A percentile compares a stretch with the other conserved stretches of the same genome.
These are phyloP conservation scores for Crax fasciolata DNA, from an alignment of 2,797 vertebrate genomes.

Conservation along the genomic window DNA sequence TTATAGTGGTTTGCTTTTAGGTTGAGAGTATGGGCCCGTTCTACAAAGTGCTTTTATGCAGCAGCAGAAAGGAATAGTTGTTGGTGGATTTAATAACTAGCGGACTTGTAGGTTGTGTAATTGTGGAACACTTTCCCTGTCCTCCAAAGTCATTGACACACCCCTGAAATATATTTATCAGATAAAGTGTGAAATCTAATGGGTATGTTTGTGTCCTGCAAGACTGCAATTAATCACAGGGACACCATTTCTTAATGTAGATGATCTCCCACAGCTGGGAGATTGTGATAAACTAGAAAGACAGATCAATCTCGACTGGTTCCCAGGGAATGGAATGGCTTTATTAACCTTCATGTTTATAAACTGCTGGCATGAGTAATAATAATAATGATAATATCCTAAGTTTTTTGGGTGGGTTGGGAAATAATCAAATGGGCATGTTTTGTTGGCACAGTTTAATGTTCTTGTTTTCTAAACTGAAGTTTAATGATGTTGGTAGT, in stretches of 20 bases:
- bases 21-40: neutral
- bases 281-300: conserved; percentile 37
- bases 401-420: neutral
- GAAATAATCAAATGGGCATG: neutral
- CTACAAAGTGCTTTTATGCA: neutral
- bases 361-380: conserved; percentile 32
- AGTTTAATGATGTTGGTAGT: neutral
- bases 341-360: conserved; percentile 57
- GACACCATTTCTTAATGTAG: neutral
- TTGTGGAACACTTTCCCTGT: neutral
- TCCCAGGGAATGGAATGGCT: conserved; percentile 18
- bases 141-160: neutral
- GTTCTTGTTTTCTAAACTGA: conserved; percentile 5
- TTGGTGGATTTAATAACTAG: neutral
- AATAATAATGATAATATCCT: neutral
- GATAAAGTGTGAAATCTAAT: neutral
- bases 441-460: conserved; percentile 26
- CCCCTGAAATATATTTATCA: neutral
- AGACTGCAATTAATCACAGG: conserved; percentile 45
- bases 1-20: neutral
- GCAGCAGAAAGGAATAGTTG: neutral
- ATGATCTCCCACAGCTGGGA: conserved; percentile 48
- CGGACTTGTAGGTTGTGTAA: neutral
- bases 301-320: conserved; percentile 2
- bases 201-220: conserved; percentile 17